phyloP scores from a whole-genome alignment of 2,113 vertebrate genomes.

The Pelusios castaneus region DNA sequence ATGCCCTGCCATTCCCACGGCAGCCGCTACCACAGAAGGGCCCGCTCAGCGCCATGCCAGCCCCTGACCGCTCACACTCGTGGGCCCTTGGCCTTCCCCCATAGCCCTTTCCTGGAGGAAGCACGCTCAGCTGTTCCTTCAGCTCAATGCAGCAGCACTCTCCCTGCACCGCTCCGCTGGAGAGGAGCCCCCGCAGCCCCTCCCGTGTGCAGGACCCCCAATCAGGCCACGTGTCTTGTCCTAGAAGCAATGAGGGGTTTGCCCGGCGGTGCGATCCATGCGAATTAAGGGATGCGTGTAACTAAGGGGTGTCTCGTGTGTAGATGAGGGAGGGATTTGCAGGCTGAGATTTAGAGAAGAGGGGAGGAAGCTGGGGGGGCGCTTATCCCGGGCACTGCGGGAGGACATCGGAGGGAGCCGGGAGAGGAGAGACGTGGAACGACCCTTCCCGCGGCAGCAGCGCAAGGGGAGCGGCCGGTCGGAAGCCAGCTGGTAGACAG shows the following conservation, averaged over 20 bases:
- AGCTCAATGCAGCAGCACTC: neutral
- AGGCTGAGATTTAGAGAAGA: accelerated
- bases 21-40: neutral
- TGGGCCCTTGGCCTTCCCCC: too few relatives aligned
- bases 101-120: too few relatives aligned
- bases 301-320: too few relatives aligned
- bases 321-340: accelerated
- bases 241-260: too few relatives aligned
- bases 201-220: too few relatives aligned
- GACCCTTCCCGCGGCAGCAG: neutral
- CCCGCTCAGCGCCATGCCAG: accelerated
- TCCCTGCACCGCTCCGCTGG: neutral
- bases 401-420: accelerated
- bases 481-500: too few relatives aligned
- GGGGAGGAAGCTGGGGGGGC: neutral
- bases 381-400: neutral
- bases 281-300: too few relatives aligned
- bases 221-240: too few relatives aligned
- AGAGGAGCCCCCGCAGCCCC: neutral
- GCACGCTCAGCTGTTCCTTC: neutral
- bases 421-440: accelerated
- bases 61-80: too few relatives aligned
- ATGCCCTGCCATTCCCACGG: too few relatives aligned
- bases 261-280: too few relatives aligned
- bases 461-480: too few relatives aligned